phyloP scores from a whole-genome alignment of 2,113 vertebrate species.

The Acrocephalus arundinaceus region DNA sequence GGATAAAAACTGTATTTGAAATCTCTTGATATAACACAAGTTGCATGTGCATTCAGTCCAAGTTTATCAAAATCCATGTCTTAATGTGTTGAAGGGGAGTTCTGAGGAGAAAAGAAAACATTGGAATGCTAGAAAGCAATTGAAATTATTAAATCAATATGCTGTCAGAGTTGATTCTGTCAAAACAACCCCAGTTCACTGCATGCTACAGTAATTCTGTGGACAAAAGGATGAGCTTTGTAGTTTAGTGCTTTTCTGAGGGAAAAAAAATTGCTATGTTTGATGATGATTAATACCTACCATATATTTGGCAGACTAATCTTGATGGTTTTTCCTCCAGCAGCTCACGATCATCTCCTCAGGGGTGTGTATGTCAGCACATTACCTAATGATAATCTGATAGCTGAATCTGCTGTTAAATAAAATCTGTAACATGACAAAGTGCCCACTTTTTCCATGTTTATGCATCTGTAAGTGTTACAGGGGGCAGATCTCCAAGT shows the following conservation, averaged over 20 bases:
- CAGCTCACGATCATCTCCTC: background rate
- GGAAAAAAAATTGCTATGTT: background rate
- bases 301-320: background rate
- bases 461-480: background rate
- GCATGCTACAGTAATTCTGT: background rate
- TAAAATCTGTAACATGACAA: background rate
- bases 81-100: background rate
- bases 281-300: slow-evolving; percentile 34
- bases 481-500: background rate
- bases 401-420: background rate
- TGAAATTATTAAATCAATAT: background rate
- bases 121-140: background rate
- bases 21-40: background rate
- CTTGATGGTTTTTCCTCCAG: background rate
- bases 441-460: background rate
- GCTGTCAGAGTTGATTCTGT: background rate
- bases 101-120: background rate
- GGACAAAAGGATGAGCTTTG: background rate
- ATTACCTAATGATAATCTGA: slow-evolving; percentile 6
- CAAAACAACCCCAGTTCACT: background rate
- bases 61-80: background rate
- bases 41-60: background rate
- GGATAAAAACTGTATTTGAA: background rate
- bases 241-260: background rate
- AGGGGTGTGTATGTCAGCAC: slow-evolving; percentile 3